Evolutionary conservation across 2,888 invertebrate genomes (phyloP), one percentile per base, ranked within the genome.

Genomic region (Hyles lineata): DNA sequence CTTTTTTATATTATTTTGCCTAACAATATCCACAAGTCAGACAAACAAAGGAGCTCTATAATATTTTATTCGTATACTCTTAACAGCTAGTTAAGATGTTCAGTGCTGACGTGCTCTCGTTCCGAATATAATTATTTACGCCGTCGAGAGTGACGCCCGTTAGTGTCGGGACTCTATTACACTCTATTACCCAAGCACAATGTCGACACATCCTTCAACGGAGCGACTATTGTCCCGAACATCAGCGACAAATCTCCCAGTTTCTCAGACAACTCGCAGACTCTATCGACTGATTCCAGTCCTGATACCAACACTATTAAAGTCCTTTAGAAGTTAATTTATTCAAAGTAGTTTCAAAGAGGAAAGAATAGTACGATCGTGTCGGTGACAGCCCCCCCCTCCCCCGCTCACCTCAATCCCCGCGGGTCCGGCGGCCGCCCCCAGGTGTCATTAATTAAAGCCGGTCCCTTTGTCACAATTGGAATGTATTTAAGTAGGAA

Each of bases 361-460:
- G 77, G 74, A 77, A 78, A 78, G 78, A 78, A 77, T 76, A 77
- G 76, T 77, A 77, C 75, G 74, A 74, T 76, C 75, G 76, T 76
- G 78, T 74, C 61, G 73, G 75, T 72, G 78, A 75, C 78, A 77
- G 73, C 74, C 74, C 55, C 70, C 74, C 73, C 21, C 43, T 17
- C 67, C 23, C 4, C 43, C 43, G 1, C 5, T n/a, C 62, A n/a
- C 43, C 70, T 32, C n/a, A 19, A n/a, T 32, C 15, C 21, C 19
- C 62, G 71, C 6, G 3, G 32, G 70, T 70, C 58, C 69, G 72
- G 67, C 70, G 67, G 25, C 43, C 9, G 58, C 67, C 72, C 67
- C 74, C 71, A 73, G 60, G 70, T 74, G 77, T 75, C 73, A 76
- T 77, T 77, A 76, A 77, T 77, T 76, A 77, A 76, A 76, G 73